Percentiles rank a stretch among this genome's conserved stretches.
These are phyloP conservation scores for Spongilla lacustris DNA, from an alignment of 37 sponge, comb jelly and placozoan genomes.

Conservation along the genomic window DNA sequence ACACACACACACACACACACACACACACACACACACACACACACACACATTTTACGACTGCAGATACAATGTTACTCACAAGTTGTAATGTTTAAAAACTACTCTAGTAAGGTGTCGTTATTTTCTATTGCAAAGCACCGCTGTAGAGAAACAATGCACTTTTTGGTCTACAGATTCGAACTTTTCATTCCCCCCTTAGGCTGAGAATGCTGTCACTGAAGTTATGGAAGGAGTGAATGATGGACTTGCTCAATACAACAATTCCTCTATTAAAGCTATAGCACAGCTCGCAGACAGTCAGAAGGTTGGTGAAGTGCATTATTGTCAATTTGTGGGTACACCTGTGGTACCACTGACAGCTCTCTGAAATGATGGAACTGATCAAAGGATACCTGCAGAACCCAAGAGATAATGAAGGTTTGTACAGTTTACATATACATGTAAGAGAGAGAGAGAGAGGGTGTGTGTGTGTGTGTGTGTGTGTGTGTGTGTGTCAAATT, in stretches of 20 bases:
- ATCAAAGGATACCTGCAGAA: constrained; percentile 32
- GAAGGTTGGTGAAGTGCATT: constrained; percentile 39
- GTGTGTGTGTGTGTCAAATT: not conserved
- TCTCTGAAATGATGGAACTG: constrained; percentile 34
- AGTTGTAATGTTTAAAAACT: too few relatives aligned
- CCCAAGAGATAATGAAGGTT: constrained; percentile 24
- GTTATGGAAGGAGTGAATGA: constrained; percentile 43
- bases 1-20: too few relatives aligned
- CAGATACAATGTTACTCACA: too few relatives aligned
- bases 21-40: too few relatives aligned
- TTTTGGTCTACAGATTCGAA: too few relatives aligned
- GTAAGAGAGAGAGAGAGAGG: not conserved
- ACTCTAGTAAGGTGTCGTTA: too few relatives aligned
- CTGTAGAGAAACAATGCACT: too few relatives aligned
- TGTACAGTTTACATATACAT: not conserved
- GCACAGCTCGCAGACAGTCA: constrained; percentile 74
- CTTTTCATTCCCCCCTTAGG: not conserved
- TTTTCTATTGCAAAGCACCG: too few relatives aligned
- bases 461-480: constrained; percentile 3
- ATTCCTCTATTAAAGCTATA: constrained; percentile 51
- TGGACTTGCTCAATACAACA: constrained; percentile 3
- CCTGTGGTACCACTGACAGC: not conserved
- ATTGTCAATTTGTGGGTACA: not conserved
- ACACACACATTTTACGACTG: too few relatives aligned
- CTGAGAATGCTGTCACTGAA: constrained; percentile 59